Evolutionary conservation across 1,140 invertebrate species (phyloP).

Genomic region (Heliconius congener): DNA sequence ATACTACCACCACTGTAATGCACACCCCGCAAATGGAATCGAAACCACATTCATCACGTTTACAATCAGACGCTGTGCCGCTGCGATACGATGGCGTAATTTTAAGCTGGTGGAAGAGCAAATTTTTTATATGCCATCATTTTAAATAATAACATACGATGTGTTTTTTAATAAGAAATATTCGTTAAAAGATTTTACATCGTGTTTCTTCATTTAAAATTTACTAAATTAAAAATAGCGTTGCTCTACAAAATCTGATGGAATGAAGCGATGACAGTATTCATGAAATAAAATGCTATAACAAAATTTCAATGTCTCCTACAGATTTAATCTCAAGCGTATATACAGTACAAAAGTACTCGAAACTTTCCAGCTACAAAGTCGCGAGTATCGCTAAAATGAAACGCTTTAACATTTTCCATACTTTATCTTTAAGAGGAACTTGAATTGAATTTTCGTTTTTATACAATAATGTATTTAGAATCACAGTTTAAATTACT

Average conservation of each 20-base stretch:
- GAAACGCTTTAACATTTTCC: neutral
- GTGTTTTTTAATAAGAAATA: no score
- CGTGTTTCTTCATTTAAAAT: no score
- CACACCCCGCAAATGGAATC: no score
- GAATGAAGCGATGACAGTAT: neutral
- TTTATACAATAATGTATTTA: no score
- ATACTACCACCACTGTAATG: no score
- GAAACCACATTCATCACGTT: neutral
- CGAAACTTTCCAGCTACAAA: neutral
- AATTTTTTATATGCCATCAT: no score
- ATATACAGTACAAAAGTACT: neutral
- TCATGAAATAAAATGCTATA: neutral
- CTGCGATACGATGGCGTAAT: neutral
- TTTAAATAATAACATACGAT: no score
- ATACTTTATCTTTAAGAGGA: neutral
- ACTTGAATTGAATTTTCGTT: neutral
- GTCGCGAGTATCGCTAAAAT: neutral
- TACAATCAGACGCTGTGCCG: neutral
- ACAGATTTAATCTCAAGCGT: neutral
- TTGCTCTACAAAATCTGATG: neutral
- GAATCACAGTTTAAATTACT: no score
- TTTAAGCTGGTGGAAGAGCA: no score
- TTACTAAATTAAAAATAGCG: no score
- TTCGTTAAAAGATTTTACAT: no score
- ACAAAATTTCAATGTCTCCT: neutral